phyloP scores from a whole-genome alignment of 2,113 vertebrate species.

The Aspiorhynchus laticeps region DNA sequence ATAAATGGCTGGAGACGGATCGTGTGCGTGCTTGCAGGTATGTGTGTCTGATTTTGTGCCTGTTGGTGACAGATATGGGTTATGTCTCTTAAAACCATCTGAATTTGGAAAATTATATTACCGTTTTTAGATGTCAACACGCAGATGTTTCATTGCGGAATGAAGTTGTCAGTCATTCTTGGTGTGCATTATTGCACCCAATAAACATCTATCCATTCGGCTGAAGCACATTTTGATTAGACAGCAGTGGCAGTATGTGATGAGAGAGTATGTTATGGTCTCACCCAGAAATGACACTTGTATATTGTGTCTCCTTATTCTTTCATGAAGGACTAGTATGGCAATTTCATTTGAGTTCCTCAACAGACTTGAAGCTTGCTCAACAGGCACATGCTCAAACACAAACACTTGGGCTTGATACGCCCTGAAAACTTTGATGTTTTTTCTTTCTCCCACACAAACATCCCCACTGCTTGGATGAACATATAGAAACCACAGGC shows the following conservation, averaged over 20 bases:
- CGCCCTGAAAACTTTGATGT: neutral
- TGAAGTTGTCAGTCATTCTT: constrained; percentile 46
- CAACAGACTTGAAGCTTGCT: constrained; percentile 46
- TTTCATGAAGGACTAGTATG: constrained; percentile 61
- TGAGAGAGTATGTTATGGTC: constrained; percentile 46
- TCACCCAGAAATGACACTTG: constrained; percentile 53
- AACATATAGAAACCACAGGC: neutral
- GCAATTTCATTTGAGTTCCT: constrained; percentile 47
- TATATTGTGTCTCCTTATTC: constrained; percentile 55
- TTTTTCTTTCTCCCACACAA: neutral
- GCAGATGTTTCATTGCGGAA: constrained; percentile 26
- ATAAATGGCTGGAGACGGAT: constrained; percentile 4
- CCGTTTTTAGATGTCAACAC: constrained; percentile 49
- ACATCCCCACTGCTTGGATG: neutral
- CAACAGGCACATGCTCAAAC: constrained; percentile 18
- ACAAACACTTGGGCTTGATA: constrained; percentile 5
- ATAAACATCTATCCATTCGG: constrained; percentile 61
- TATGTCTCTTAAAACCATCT: constrained; percentile 56
- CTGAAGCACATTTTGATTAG: constrained; percentile 51
- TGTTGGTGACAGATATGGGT: constrained; percentile 28
- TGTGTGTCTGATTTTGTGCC: neutral
- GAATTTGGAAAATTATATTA: constrained; percentile 58
- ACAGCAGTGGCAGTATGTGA: constrained; percentile 47
- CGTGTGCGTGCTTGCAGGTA: neutral
- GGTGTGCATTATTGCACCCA: constrained; percentile 51